A percentile compares a stretch with the other conserved stretches of the same genome.
Evolutionary conservation across 2,113 vertebrate genomes (phyloP).

Genomic region (Nerophis ophidion): DNA sequence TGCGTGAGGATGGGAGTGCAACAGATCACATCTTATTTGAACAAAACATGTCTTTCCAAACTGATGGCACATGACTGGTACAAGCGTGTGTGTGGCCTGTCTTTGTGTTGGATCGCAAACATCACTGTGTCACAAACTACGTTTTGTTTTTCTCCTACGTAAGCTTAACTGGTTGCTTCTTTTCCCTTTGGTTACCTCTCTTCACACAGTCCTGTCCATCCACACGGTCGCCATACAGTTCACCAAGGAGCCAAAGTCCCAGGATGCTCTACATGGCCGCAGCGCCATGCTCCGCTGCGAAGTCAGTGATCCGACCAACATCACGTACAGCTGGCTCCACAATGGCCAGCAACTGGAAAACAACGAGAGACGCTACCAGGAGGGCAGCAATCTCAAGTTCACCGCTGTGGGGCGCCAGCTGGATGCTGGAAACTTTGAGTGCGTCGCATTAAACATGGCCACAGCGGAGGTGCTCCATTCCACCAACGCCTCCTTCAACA

Average conservation of each 20-base stretch:
- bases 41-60: slow-evolving; percentile 5
- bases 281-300: slow-evolving; percentile 94
- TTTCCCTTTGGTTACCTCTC: slow-evolving; percentile 11
- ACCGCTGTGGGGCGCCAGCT: slow-evolving; percentile 78
- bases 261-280: slow-evolving; percentile 91
- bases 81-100: neutral
- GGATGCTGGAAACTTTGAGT: slow-evolving; percentile 86
- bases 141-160: slow-evolving; percentile 21
- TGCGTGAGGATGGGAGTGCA: slow-evolving; percentile 15
- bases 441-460: slow-evolving; percentile 66
- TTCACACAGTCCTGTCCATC: slow-evolving; percentile 56
- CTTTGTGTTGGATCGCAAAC: slow-evolving; percentile 5
- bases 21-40: slow-evolving; percentile 23
- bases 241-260: slow-evolving; percentile 90
- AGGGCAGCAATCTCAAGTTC: slow-evolving; percentile 91
- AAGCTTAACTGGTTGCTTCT: slow-evolving; percentile 37
- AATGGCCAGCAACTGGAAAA: slow-evolving; percentile 68
- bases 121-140: slow-evolving; percentile 7
- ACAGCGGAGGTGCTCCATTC: slow-evolving; percentile 74
- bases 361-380: slow-evolving; percentile 79
- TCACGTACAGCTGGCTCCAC: slow-evolving; percentile 80
- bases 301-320: slow-evolving; percentile 66
- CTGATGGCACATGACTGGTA: slow-evolving; percentile 18
- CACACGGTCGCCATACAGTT: slow-evolving; percentile 74
- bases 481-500: slow-evolving; percentile 88